Conservation (phyloP, 2,888 invertebrate genomes). For the Perithous albicinctus region DNA sequence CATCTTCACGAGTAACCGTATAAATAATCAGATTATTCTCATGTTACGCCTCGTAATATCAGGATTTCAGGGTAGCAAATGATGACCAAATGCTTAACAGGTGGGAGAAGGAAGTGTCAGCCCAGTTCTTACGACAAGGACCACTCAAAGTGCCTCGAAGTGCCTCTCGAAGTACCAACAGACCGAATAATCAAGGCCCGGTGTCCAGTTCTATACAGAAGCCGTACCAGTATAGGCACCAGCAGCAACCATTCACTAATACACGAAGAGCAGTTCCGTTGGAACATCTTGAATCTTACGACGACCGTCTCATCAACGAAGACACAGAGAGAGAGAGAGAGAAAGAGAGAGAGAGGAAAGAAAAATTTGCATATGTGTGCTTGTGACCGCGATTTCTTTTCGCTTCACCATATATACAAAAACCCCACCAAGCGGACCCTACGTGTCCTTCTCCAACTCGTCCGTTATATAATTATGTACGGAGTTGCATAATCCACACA, state of each 20-base stretch:
- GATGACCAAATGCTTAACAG: neutral
- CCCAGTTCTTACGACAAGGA: neutral
- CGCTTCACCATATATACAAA: constrained; percentile 61
- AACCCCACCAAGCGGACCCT: constrained; percentile 23
- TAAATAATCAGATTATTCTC: no score
- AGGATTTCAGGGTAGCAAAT: neutral
- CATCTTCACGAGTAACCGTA: no score
- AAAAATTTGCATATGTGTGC: constrained; percentile 61
- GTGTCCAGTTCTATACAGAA: constrained; percentile 17
- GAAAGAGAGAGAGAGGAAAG: neutral
- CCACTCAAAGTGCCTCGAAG: neutral
- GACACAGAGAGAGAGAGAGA: constrained; percentile 4
- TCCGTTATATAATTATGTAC: constrained; percentile 64
- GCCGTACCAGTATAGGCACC: constrained; percentile 26
- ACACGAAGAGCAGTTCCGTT: constrained; percentile 56
- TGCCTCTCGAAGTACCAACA: neutral
- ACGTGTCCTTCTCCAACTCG: constrained; percentile 38
- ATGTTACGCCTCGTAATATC: no score
- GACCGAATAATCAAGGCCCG: constrained; percentile 2
- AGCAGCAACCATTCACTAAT: constrained; percentile 43
- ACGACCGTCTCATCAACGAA: constrained; percentile 16
- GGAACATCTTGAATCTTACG: constrained; percentile 25
- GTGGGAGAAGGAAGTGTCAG: constrained; percentile 10
- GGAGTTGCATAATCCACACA: constrained; percentile 59
- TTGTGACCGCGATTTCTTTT: constrained; percentile 63